Conservation (phyloP, 2,797 vertebrate species). For the Typhlichthys eigenmanni region DNA sequence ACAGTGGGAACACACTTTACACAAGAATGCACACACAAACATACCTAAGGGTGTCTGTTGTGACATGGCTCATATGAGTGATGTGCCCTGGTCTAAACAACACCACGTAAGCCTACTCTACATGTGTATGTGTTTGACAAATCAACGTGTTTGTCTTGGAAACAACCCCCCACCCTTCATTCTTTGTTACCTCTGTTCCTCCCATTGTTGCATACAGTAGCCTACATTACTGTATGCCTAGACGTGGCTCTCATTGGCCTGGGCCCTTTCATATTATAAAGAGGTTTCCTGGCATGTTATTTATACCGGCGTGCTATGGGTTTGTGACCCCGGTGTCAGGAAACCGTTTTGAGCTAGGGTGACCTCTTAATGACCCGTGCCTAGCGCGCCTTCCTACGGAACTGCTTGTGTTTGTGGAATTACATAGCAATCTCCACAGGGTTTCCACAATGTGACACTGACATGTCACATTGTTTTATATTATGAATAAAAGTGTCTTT, state of each 20-base stretch:
- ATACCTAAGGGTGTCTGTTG: neutral
- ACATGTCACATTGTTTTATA: no score
- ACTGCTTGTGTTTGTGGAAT: no score
- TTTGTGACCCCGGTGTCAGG: conserved; percentile 24
- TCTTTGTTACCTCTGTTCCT: conserved; percentile 52
- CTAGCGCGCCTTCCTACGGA: neutral
- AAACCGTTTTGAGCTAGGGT: conserved; percentile 19
- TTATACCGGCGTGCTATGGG: conserved; percentile 20
- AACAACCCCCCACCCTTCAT: conserved; percentile 8
- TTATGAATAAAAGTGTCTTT: no score
- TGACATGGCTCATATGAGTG: neutral
- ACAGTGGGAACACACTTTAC: no score
- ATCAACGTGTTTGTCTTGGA: no score
- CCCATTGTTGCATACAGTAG: conserved; percentile 30
- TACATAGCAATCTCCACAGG: no score
- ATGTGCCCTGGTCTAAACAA: conserved; percentile 3
- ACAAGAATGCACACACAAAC: conserved; percentile 7
- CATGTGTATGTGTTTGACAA: no score
- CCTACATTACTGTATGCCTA: neutral
- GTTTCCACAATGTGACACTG: no score
- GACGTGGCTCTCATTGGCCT: conserved; percentile 13
- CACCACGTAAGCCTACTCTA: conserved; percentile 1
- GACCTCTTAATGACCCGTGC: conserved; percentile 27
- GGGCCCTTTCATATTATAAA: conserved; percentile 18
- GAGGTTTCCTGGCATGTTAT: conserved; percentile 36